Evolutionary conservation across 2,888 invertebrate genomes (phyloP).

Genomic region (Tyria jacobaeae): DNA sequence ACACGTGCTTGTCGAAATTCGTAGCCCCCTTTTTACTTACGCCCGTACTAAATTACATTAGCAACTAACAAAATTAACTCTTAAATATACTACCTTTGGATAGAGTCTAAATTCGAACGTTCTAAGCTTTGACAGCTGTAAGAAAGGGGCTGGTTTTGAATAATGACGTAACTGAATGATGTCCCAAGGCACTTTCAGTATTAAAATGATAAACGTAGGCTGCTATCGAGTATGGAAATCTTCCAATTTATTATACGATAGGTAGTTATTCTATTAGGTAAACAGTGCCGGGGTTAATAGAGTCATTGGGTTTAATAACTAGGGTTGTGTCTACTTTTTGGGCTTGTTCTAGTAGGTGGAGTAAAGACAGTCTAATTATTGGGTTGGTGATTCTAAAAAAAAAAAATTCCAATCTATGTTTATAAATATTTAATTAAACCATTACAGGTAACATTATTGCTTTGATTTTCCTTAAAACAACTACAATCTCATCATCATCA

Average conservation of each 20-base stretch:
- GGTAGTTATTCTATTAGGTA: conserved; percentile 85
- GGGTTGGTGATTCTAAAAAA: background rate
- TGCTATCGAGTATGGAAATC: conserved; percentile 84
- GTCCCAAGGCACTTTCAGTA: conserved; percentile 80
- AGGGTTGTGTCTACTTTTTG: conserved; percentile 37
- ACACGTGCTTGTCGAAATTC: conserved; percentile 74
- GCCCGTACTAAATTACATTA: conserved; percentile 44
- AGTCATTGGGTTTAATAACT: conserved; percentile 78
- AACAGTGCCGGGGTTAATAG: conserved; percentile 83
- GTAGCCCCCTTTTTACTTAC: conserved; percentile 61
- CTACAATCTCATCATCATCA: too few species aligned
- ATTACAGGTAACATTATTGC: background rate
- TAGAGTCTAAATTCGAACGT: conserved; percentile 41
- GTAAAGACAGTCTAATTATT: conserved; percentile 6
- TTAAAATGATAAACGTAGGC: conserved; percentile 83
- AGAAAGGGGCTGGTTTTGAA: conserved; percentile 35
- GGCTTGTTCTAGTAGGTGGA: conserved; percentile 11
- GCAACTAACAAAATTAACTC: conserved; percentile 7
- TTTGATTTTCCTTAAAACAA: too few species aligned
- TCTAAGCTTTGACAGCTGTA: conserved; percentile 10
- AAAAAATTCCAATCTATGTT: background rate
- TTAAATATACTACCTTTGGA: background rate
- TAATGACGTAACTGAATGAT: conserved; percentile 78
- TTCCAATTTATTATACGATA: conserved; percentile 85
- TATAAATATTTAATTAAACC: background rate